Evolutionary conservation across 2,797 vertebrate genomes (phyloP), one percentile per base, ranked within the genome.

Genomic region (Anabas testudineus): DNA sequence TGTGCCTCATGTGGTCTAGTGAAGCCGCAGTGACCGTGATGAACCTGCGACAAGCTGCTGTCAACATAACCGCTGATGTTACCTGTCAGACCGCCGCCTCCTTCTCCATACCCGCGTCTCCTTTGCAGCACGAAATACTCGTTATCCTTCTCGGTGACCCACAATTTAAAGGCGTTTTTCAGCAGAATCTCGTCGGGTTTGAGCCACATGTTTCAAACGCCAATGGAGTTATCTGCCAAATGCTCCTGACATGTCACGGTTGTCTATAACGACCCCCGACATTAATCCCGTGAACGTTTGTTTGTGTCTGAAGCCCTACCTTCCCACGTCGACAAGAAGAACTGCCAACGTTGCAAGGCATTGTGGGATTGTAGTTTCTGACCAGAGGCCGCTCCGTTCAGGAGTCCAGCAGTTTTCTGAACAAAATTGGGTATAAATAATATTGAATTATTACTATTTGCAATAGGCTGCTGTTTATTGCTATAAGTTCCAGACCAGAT

Each of bases 181-280:
- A 99, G 93, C 88, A 99, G 92, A 76, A 98, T 95, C 86, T 98
- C 97, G 66, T 99, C 97, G 0, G 98, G 97, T 92, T 96, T 97
- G 80, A 98, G 95, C 98, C 98, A 99, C 97, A 99, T 99, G 71
- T 79, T 87, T 81, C 15, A 61, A 78, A 78, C 24, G 76, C 84
- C 81, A 61, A 30, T 26, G 56, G 78, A 86, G 57, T 62, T 76
- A 42, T 60, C 67, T 67, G 1, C 54, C 34, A 56, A 84, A 86
- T 58, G 52, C 64, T 22, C 70, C 72, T 82, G 67, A 77, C 88
- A 93, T 91, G 87, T 81, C 90, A 86, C 91, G 79, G 79, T 71
- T 84, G 76, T 76, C 66, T 47, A 52, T 83, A 86, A 72, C 34
- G 34, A 57, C 61, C 71, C 69, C 69, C 71, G 52, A 87, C 90